phyloP scores from a whole-genome alignment of 2,797 vertebrate species.

The Rhynchonycteris naso region DNA sequence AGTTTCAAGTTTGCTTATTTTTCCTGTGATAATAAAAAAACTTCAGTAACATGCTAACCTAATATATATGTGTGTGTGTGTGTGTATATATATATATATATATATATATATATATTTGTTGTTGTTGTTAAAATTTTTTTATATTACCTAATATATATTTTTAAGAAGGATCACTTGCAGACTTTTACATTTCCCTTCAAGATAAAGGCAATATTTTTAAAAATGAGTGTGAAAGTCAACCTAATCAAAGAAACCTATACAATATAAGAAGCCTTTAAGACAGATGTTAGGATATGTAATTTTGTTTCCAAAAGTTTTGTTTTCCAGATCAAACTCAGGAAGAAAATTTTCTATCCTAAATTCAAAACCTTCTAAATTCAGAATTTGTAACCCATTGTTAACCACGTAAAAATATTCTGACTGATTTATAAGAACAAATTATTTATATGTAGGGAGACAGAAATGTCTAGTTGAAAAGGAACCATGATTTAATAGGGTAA shows the following conservation, averaged over 20 bases:
- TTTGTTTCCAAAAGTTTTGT: neutral
- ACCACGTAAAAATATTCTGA: slow-evolving; percentile 31
- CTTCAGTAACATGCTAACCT: neutral
- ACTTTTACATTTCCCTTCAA: slow-evolving; percentile 14
- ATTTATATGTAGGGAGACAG: neutral
- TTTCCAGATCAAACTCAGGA: slow-evolving; percentile 1
- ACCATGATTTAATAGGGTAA: neutral
- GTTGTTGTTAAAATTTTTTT: too few species aligned
- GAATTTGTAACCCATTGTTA: slow-evolving; percentile 28
- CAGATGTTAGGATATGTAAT: neutral
- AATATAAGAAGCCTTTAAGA: neutral
- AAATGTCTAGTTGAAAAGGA: slow-evolving; percentile 7
- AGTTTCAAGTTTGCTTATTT: neutral
- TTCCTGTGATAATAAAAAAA: neutral
- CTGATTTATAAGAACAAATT: slow-evolving; percentile 10
- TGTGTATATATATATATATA: too few species aligned
- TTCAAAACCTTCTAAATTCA: slow-evolving; percentile 17
- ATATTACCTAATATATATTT: neutral
- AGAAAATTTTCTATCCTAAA: slow-evolving; percentile 19
- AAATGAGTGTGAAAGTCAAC: neutral
- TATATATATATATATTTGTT: too few species aligned
- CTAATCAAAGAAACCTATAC: neutral
- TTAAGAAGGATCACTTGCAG: neutral
- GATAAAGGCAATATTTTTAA: neutral
- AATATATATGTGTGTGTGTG: too few species aligned